phyloP scores from a whole-genome alignment of 2,113 vertebrate genomes.

The Cryptomyrus ogoouensis region DNA sequence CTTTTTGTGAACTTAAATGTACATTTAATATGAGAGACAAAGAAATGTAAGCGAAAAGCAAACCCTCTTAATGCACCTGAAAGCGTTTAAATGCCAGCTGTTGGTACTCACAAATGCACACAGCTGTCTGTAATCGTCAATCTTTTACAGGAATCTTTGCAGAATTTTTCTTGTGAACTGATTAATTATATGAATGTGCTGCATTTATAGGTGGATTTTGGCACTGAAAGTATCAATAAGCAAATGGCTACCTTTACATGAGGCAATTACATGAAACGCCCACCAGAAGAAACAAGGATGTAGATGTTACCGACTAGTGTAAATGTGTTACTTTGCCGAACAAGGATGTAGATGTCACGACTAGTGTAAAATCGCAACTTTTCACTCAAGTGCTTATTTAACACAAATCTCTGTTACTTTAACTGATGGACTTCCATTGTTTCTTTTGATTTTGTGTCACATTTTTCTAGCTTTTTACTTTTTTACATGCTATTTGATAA shows the following conservation, averaged over 20 bases:
- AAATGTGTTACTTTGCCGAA: slow-evolving; percentile 31
- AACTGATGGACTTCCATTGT: background rate
- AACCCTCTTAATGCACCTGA: background rate
- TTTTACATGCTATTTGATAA: background rate
- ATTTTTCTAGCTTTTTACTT: background rate
- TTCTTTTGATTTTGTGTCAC: background rate
- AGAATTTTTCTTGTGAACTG: background rate
- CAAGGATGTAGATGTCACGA: slow-evolving; percentile 61
- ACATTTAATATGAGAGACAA: background rate
- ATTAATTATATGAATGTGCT: background rate
- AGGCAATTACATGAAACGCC: slow-evolving; percentile 72
- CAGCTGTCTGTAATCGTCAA: background rate
- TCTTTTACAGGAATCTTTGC: background rate
- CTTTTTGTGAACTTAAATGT: background rate
- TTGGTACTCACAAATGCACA: background rate
- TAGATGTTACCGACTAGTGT: slow-evolving; percentile 27
- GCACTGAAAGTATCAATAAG: slow-evolving; percentile 74
- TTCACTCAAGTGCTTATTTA: background rate
- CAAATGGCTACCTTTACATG: slow-evolving; percentile 80
- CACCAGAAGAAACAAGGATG: slow-evolving; percentile 77
- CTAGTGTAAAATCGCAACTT: background rate
- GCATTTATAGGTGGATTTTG: slow-evolving; percentile 71
- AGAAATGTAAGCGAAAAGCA: background rate
- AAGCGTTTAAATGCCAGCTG: background rate
- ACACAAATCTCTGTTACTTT: background rate